Conservation (phyloP, 2,797 vertebrate species). For the Artibeus jamaicensis region DNA sequence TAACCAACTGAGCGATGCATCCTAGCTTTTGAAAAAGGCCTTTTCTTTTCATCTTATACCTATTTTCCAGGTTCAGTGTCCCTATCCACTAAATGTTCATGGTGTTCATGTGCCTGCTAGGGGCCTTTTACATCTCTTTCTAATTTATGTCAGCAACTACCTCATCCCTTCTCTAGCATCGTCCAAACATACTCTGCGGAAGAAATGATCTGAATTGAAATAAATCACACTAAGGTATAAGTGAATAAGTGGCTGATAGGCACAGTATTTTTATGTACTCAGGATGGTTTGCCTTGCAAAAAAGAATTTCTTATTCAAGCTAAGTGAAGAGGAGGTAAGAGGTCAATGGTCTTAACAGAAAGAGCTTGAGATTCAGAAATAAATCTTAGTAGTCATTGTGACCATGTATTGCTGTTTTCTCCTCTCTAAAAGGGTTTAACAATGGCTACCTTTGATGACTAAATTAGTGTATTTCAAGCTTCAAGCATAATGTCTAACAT, state of each 20-base stretch:
- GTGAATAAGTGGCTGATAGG: background rate
- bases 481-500: background rate
- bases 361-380: background rate
- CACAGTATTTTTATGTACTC: background rate
- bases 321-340: background rate
- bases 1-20: background rate
- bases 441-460: background rate
- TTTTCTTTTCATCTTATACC: background rate
- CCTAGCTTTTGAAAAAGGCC: background rate
- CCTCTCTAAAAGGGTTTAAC: background rate
- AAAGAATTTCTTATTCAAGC: background rate
- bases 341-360: background rate
- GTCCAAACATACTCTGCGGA: background rate
- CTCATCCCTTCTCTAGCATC: background rate
- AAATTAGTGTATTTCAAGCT: background rate
- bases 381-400: background rate
- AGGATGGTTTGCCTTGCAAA: background rate
- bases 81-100: background rate
- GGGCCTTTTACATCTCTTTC: background rate
- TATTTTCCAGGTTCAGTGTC: background rate
- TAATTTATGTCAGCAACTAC: background rate
- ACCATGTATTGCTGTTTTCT: background rate
- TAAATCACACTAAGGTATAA: background rate
- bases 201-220: background rate
- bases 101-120: background rate